Percentiles rank a stretch among this genome's conserved stretches.
Conservation (phyloP, 2,797 vertebrate genomes). For the Limnodromus scolopaceus region DNA sequence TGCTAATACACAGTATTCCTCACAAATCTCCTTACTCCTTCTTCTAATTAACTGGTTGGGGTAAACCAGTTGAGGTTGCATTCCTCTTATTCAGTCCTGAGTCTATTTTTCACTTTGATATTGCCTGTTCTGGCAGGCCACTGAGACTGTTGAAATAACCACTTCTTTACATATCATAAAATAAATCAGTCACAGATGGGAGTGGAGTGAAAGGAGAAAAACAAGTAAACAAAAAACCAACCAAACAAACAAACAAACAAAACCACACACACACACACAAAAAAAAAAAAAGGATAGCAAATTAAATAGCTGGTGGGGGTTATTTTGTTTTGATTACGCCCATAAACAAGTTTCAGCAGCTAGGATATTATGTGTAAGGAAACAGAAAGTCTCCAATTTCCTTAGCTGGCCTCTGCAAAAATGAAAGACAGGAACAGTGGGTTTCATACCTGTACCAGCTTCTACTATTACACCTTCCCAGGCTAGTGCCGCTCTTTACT, state of each 20-base stretch:
- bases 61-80: slow-evolving; percentile 30
- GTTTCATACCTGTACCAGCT: background rate
- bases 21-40: background rate
- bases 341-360: slow-evolving; percentile 24
- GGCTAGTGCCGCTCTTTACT: background rate
- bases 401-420: background rate
- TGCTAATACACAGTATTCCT: background rate
- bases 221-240: no score
- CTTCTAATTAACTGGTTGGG: slow-evolving; percentile 28
- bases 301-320: background rate
- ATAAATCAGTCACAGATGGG: background rate
- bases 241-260: background rate
- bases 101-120: slow-evolving; percentile 51
- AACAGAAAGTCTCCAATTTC: background rate
- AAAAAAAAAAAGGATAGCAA: slow-evolving; percentile 12
- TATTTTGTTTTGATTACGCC: background rate
- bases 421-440: background rate
- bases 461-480: background rate
- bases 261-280: background rate
- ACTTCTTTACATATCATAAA: slow-evolving; percentile 33
- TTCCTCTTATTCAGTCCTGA: slow-evolving; percentile 34
- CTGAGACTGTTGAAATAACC: slow-evolving; percentile 21
- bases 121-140: slow-evolving; percentile 28
- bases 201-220: background rate
- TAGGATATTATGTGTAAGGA: slow-evolving; percentile 14